These are phyloP conservation scores for Carassius gibelio DNA, from an alignment of 2,113 vertebrate genomes.

Conservation along the genomic window DNA sequence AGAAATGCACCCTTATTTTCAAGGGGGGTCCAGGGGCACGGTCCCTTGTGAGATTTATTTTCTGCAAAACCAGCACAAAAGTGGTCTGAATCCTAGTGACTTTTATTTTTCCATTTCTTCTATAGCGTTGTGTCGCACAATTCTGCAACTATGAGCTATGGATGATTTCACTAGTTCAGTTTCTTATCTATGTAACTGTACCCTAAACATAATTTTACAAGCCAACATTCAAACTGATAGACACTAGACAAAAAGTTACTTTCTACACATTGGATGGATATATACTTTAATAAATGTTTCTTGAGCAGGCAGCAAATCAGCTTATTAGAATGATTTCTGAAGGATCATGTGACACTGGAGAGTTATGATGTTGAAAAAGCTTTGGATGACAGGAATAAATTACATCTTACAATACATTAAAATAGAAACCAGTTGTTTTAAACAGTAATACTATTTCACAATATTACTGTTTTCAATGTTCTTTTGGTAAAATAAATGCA, in stretches of 20 bases:
- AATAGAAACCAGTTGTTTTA: neutral
- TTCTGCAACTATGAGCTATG: neutral
- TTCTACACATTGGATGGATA: neutral
- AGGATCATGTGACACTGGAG: neutral
- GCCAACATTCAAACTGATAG: neutral
- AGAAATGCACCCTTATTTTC: neutral
- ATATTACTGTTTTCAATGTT: neutral
- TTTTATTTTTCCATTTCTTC: neutral
- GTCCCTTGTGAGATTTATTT: constrained; percentile 1
- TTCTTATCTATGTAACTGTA: neutral
- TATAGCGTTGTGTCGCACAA: neutral
- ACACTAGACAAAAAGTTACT: neutral
- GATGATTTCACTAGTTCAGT: neutral
- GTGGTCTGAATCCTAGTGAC: neutral
- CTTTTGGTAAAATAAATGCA: neutral
- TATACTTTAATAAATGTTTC: neutral
- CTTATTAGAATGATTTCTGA: neutral
- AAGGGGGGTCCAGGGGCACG: constrained; percentile 5
- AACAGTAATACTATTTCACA: neutral
- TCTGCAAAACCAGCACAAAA: constrained; percentile 32
- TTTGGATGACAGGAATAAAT: neutral
- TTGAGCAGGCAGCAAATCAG: neutral
- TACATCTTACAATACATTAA: neutral
- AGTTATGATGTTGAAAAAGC: neutral
- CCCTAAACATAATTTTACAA: neutral